Evolutionary conservation across 1,140 invertebrate genomes (phyloP).

Genomic region (Drosophila grimshawi): DNA sequence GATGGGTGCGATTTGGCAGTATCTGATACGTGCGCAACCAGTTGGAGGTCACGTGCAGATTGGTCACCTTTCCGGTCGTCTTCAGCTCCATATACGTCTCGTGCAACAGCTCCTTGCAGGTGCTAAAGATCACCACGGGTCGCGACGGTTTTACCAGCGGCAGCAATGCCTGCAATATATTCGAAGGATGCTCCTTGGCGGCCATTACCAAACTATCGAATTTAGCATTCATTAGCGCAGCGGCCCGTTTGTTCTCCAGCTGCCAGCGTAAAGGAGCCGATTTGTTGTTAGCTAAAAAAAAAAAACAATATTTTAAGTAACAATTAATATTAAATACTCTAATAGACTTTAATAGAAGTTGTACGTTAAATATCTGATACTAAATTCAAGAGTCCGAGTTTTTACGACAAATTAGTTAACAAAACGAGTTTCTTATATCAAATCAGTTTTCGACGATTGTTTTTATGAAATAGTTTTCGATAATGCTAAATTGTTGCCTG

Average conservation of each 20-base stretch:
- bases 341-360: too few relatives aligned
- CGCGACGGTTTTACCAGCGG: constrained; percentile 90
- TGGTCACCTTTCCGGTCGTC: constrained; percentile 88
- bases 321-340: too few relatives aligned
- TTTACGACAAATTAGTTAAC: too few relatives aligned
- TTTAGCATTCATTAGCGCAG: constrained; percentile 86
- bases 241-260: constrained; percentile 87
- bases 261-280: constrained; percentile 50
- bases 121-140: constrained; percentile 93
- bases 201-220: constrained; percentile 92
- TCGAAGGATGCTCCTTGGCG: constrained; percentile 93
- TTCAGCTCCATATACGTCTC: constrained; percentile 92
- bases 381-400: too few relatives aligned
- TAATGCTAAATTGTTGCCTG: too few relatives aligned
- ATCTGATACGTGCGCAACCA: constrained; percentile 97
- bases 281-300: constrained; percentile 10
- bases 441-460: too few relatives aligned
- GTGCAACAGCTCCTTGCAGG: constrained; percentile 91
- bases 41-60: constrained; percentile 92
- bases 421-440: too few relatives aligned
- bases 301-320: neutral
- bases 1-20: constrained; percentile 92
- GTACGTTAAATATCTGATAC: too few relatives aligned
- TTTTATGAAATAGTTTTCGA: too few relatives aligned
- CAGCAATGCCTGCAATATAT: constrained; percentile 90